phyloP scores from a whole-genome alignment of 1,140 invertebrate genomes.

The Anadara kagoshimensis region DNA sequence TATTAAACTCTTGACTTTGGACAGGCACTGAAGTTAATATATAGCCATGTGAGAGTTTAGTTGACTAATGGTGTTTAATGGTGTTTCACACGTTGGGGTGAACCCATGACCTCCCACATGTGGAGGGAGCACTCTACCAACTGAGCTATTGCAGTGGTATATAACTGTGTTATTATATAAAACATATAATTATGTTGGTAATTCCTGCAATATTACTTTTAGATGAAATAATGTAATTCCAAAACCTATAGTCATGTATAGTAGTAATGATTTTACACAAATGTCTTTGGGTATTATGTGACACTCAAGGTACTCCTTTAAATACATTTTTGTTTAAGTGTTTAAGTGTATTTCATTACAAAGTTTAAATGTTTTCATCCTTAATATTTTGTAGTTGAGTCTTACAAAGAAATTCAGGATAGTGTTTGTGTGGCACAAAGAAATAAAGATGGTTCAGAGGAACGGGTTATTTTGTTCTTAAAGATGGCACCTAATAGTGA shows the following conservation, averaged over 20 bases:
- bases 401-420: constrained; percentile 76
- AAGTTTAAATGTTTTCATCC: not conserved
- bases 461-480: constrained; percentile 77
- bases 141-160: no score
- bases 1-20: not conserved
- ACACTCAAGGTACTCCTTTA: no score
- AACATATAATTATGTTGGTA: no score
- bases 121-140: no score
- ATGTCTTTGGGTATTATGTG: not conserved
- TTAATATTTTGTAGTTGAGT: constrained; percentile 73
- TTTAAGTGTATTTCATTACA: not conserved
- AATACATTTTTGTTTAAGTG: not conserved
- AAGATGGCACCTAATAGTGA: constrained; percentile 73
- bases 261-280: not conserved
- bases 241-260: no score
- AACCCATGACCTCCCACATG: no score
- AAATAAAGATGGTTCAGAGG: constrained; percentile 72
- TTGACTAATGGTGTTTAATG: no score
- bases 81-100: no score
- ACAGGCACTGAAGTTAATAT: not conserved
- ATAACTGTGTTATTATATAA: no score
- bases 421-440: constrained; percentile 77
- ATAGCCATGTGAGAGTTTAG: no score
- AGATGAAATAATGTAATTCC: no score
- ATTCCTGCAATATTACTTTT: no score